phyloP scores from a whole-genome alignment of 92 coral and sea anemone genomes.

The Virgularia gustaviana region DNA sequence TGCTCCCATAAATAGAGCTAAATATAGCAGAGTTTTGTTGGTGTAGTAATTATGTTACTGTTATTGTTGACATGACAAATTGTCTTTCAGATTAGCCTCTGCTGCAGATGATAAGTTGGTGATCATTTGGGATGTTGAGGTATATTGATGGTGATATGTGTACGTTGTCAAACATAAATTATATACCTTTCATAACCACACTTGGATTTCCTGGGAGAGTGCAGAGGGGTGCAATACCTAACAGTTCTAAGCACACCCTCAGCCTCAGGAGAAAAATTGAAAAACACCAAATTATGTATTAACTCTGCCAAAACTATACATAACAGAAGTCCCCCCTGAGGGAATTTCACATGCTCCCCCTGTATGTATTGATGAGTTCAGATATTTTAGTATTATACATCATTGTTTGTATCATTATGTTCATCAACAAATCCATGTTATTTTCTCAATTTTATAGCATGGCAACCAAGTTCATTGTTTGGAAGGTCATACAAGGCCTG shows the following conservation, averaged over 20 bases:
- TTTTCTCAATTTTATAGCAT: slow-evolving; percentile 50
- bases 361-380: no score
- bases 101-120: slow-evolving; percentile 91
- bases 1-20: background rate
- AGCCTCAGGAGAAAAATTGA: no score
- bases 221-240: no score
- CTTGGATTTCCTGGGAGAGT: no score
- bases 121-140: slow-evolving; percentile 93
- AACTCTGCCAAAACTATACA: no score
- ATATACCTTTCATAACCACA: no score
- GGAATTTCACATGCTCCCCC: no score
- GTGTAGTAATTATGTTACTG: background rate
- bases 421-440: background rate
- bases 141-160: background rate
- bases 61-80: background rate
- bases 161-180: background rate
- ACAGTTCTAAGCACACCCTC: no score
- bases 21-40: background rate
- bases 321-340: no score
- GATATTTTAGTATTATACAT: no score
- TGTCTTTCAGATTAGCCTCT: slow-evolving; percentile 69
- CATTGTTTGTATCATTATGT: background rate
- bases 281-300: no score
- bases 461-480: slow-evolving; percentile 68
- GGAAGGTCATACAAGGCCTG: slow-evolving; percentile 78